A percentile compares a stretch with the other conserved stretches of the same genome.
phyloP scores from a whole-genome alignment of 2,888 invertebrate species.

The Andrena bucephala region DNA sequence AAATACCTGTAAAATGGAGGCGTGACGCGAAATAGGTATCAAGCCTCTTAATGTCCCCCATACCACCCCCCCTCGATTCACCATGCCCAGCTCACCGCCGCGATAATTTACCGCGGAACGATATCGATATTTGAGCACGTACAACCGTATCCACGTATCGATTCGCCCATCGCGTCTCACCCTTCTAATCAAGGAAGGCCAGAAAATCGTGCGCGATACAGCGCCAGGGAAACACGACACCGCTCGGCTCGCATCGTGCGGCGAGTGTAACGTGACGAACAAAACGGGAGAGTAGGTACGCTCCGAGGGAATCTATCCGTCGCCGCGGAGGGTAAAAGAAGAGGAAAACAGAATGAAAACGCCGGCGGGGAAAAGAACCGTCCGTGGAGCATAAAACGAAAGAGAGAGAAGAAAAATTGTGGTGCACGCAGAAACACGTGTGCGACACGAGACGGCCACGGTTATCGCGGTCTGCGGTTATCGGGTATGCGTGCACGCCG shows the following conservation, averaged over 20 bases:
- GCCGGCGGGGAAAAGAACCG: background rate
- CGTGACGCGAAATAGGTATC: no score
- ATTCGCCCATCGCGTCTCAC: conserved; percentile 13
- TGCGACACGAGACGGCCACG: conserved; percentile 41
- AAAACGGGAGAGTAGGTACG: conserved; percentile 26
- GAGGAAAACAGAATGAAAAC: background rate
- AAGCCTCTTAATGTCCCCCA: no score
- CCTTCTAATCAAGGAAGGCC: conserved; percentile 37
- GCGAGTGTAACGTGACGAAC: conserved; percentile 20
- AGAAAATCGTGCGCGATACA: conserved; percentile 48
- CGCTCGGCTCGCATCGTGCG: background rate
- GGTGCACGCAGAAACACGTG: conserved; percentile 31
- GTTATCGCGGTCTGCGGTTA: conserved; percentile 68
- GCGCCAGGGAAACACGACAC: conserved; percentile 43
- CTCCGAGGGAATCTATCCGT: conserved; percentile 12
- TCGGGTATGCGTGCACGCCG: conserved; percentile 37
- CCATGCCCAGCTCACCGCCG: background rate
- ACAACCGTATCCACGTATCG: conserved; percentile 26
- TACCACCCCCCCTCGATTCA: no score
- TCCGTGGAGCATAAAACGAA: background rate
- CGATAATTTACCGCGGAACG: conserved; percentile 40
- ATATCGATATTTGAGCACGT: conserved; percentile 31
- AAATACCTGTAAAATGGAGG: no score
- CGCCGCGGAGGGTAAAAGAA: background rate
- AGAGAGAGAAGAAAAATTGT: no score